Conservation (phyloP, 2,797 vertebrate genomes). For the Halcyon smyrnensis region DNA sequence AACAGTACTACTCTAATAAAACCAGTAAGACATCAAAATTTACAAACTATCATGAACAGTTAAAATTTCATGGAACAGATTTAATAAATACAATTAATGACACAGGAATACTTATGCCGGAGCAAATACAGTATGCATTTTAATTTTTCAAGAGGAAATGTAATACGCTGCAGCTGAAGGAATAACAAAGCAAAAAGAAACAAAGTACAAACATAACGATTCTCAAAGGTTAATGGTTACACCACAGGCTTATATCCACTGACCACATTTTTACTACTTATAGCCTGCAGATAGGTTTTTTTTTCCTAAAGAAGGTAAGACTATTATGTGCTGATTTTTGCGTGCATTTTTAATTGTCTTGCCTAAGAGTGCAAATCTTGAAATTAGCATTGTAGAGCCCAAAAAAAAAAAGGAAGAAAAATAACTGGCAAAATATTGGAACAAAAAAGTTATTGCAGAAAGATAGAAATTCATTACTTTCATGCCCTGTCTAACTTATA, state of each 20-base stretch:
- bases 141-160: slow-evolving; percentile 1
- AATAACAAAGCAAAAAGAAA: slow-evolving; percentile 34
- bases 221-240: slow-evolving; percentile 24
- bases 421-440: neutral
- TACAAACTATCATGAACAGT: neutral
- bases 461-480: slow-evolving; percentile 67
- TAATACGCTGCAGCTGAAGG: neutral
- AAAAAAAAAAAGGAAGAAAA: neutral
- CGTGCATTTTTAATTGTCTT: neutral
- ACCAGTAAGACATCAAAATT: neutral
- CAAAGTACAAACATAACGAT: neutral
- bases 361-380: neutral
- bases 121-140: neutral
- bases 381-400: neutral
- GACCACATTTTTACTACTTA: slow-evolving; percentile 11
- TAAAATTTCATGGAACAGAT: slow-evolving; percentile 18
- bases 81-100: neutral
- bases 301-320: neutral
- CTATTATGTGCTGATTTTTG: neutral
- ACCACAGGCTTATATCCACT: neutral
- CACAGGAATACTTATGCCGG: neutral
- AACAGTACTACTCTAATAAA: neutral
- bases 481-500: slow-evolving; percentile 57
- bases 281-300: neutral
- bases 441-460: slow-evolving; percentile 39